A percentile compares a stretch with the other conserved stretches of the same genome.
These are phyloP conservation scores for Apistogramma diplotaenia DNA, from an alignment of 2,113 vertebrate genomes.

Conservation along the genomic window DNA sequence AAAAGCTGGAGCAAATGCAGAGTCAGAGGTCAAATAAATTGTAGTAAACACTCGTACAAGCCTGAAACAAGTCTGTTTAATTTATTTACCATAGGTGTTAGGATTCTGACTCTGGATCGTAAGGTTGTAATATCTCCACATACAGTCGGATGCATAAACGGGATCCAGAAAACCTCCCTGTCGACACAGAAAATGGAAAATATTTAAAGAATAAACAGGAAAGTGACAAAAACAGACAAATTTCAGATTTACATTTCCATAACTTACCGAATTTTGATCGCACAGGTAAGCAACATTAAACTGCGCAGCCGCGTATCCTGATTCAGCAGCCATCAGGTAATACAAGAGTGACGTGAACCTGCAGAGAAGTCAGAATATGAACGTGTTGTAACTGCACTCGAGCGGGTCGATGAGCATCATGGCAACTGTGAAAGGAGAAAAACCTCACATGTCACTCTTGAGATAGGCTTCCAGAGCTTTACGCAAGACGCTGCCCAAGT, in stretches of 20 bases:
- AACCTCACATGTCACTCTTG: slow-evolving; percentile 68
- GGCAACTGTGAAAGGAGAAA: not conserved
- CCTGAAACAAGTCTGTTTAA: not conserved
- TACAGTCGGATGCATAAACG: slow-evolving; percentile 58
- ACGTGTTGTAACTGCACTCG: not conserved
- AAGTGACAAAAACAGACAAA: not conserved
- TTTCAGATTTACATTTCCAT: not conserved
- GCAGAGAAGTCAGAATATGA: not conserved
- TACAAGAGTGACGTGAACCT: slow-evolving; percentile 75
- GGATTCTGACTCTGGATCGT: slow-evolving; percentile 70
- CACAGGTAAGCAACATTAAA: slow-evolving; percentile 80
- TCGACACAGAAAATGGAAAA: not conserved
- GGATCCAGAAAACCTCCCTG: slow-evolving; percentile 68
- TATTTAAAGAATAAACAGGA: not conserved
- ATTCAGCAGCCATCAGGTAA: slow-evolving; percentile 78
- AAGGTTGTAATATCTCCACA: slow-evolving; percentile 78
- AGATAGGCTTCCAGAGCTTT: slow-evolving; percentile 78
- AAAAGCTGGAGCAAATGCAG: slow-evolving; percentile 62
- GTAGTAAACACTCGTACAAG: not conserved
- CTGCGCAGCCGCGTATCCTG: slow-evolving; percentile 74
- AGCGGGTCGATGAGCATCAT: not conserved
- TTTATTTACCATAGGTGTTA: slow-evolving; percentile 68
- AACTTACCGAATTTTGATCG: slow-evolving; percentile 76
- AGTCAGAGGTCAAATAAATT: not conserved
- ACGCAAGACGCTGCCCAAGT: slow-evolving; percentile 75